Conservation (phyloP, 2,888 invertebrate species). For the Omphaloscelis lunosa region DNA sequence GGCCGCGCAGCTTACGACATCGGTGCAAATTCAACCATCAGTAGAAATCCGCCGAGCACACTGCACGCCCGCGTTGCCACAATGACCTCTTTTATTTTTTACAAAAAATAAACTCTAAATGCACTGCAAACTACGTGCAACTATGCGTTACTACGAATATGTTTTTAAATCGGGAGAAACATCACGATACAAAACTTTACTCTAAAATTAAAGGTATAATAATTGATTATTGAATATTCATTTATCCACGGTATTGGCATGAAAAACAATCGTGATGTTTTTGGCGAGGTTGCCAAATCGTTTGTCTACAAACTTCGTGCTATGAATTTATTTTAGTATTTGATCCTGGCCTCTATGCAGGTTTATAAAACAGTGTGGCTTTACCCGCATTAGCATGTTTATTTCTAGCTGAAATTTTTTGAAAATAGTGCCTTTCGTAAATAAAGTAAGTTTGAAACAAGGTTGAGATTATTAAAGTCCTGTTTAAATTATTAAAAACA, state of each 20-base stretch:
- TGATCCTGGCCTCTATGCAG: slow-evolving; percentile 47
- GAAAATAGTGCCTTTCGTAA: slow-evolving; percentile 17
- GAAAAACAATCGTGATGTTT: slow-evolving; percentile 63
- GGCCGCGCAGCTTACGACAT: slow-evolving; percentile 69
- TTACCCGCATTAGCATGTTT: slow-evolving; percentile 21
- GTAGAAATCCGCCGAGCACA: slow-evolving; percentile 58
- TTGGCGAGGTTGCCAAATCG: slow-evolving; percentile 68
- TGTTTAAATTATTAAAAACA: slow-evolving; percentile 49
- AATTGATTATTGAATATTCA: slow-evolving; percentile 63
- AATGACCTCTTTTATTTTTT: slow-evolving; percentile 47
- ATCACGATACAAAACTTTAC: background rate
- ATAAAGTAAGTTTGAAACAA: slow-evolving; percentile 19
- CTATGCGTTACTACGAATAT: slow-evolving; percentile 11
- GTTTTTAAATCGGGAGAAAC: background rate
- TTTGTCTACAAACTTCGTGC: slow-evolving; percentile 63
- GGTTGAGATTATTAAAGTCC: slow-evolving; percentile 7
- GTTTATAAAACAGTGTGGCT: slow-evolving; percentile 32
- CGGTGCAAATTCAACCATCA: slow-evolving; percentile 74
- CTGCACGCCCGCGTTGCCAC: slow-evolving; percentile 24
- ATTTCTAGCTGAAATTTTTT: background rate
- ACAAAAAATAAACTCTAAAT: slow-evolving; percentile 27
- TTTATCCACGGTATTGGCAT: slow-evolving; percentile 56
- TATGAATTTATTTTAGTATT: slow-evolving; percentile 63
- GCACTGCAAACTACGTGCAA: slow-evolving; percentile 11
- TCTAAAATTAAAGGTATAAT: slow-evolving; percentile 43